Conservation (phyloP, 1,140 invertebrate genomes). For the Trachelipus rathkii region DNA sequence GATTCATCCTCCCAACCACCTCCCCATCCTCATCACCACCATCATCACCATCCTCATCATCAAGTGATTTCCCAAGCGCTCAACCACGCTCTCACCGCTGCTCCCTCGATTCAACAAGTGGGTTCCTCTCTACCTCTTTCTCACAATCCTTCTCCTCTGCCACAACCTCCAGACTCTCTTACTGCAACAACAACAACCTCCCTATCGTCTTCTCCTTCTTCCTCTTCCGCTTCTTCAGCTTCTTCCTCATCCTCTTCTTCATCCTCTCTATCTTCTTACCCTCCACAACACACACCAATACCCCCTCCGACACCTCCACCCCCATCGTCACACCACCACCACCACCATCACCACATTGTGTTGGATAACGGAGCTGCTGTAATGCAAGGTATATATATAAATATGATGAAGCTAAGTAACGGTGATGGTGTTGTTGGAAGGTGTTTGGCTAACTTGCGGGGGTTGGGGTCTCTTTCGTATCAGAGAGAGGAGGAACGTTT, state of each 20-base stretch:
- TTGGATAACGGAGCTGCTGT: constrained; percentile 16
- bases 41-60: constrained; percentile 41
- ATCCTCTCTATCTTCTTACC: constrained; percentile 25
- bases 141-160: constrained; percentile 29
- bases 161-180: constrained; percentile 19
- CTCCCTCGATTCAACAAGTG: constrained; percentile 40
- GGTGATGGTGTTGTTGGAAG: constrained; percentile 1
- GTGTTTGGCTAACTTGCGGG: neutral
- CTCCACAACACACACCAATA: constrained; percentile 8
- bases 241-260: constrained; percentile 27
- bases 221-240: constrained; percentile 26
- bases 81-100: constrained; percentile 36
- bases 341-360: constrained; percentile 28
- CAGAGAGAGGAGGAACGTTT: no score
- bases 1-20: constrained; percentile 35
- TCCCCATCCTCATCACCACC: constrained; percentile 31
- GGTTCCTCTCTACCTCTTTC: constrained; percentile 30
- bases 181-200: constrained; percentile 28
- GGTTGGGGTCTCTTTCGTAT: neutral
- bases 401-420: neutral
- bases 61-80: constrained; percentile 40
- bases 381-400: neutral
- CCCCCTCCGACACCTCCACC: constrained; percentile 21
- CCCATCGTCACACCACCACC: constrained; percentile 18
- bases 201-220: constrained; percentile 9